Percentiles rank a stretch among this genome's conserved stretches.
Conservation (phyloP, 2,888 invertebrate species). For the Ethmia dodecea region DNA sequence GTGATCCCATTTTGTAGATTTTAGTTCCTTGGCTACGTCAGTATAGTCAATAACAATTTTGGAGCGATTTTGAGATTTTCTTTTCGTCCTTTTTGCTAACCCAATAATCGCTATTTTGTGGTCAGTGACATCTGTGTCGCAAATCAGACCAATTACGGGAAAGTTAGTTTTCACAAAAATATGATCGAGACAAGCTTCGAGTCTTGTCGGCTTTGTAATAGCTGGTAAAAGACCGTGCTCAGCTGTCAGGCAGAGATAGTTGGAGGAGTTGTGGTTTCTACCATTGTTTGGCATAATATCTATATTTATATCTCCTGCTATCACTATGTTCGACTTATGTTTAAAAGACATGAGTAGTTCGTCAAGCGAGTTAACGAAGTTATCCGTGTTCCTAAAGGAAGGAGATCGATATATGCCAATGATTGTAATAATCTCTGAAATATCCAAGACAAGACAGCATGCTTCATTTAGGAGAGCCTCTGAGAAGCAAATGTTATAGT, state of each 20-base stretch:
- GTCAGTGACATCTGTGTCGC: neutral
- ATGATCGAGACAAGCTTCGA: neutral
- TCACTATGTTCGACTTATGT: neutral
- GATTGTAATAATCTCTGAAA: neutral
- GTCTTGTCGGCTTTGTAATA: constrained; percentile 1
- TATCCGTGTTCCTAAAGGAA: neutral
- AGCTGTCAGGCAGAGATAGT: neutral
- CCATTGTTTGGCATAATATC: neutral
- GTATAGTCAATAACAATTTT: neutral
- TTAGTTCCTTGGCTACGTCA: neutral
- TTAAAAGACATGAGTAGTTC: neutral
- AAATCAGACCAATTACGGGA: neutral
- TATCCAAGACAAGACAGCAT: neutral
- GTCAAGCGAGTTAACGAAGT: neutral
- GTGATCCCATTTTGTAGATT: neutral
- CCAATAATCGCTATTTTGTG: neutral
- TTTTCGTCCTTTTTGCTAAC: neutral
- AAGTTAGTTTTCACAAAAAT: neutral
- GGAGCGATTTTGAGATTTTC: neutral
- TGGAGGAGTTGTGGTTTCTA: neutral
- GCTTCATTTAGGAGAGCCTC: neutral
- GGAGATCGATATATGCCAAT: constrained; percentile 6
- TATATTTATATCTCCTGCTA: neutral
- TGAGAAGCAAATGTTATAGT: neutral
- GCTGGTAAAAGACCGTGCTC: neutral